Evolutionary conservation across 1,140 invertebrate genomes (phyloP).

Genomic region (Drosophila auraria): DNA sequence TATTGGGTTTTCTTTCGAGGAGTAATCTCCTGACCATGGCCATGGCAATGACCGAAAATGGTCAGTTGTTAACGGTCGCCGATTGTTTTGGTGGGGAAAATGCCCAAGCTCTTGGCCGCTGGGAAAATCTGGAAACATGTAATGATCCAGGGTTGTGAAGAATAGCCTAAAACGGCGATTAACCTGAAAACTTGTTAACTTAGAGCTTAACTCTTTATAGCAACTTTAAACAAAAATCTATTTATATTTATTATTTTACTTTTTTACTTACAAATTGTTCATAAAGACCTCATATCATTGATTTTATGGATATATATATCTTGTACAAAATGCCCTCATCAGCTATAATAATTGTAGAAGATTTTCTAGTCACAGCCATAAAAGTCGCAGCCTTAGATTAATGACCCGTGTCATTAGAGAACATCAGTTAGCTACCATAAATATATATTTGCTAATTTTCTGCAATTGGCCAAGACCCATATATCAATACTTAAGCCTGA

Average conservation of each 20-base stretch:
- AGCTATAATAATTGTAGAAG: neutral
- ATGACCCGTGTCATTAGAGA: slow-evolving; percentile 26
- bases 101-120: slow-evolving; percentile 5
- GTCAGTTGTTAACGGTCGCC: slow-evolving; percentile 44
- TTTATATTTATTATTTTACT: neutral
- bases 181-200: neutral
- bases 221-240: neutral
- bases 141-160: neutral
- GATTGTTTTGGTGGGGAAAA: slow-evolving; percentile 42
- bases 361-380: neutral
- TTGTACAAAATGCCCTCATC: neutral
- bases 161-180: neutral
- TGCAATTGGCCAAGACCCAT: slow-evolving; percentile 42
- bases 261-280: neutral
- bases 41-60: slow-evolving; percentile 80
- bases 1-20: slow-evolving; percentile 22
- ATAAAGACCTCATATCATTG: neutral
- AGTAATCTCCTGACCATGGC: slow-evolving; percentile 39
- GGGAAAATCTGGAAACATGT: slow-evolving; percentile 44
- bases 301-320: neutral
- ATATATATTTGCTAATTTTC: slow-evolving; percentile 18
- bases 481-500: slow-evolving; percentile 37
- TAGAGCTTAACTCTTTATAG: too few relatives aligned
- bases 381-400: slow-evolving; percentile 12
- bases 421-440: slow-evolving; percentile 21